phyloP scores from a whole-genome alignment of 2,797 vertebrate species.

The Amphiprion clarkii region DNA sequence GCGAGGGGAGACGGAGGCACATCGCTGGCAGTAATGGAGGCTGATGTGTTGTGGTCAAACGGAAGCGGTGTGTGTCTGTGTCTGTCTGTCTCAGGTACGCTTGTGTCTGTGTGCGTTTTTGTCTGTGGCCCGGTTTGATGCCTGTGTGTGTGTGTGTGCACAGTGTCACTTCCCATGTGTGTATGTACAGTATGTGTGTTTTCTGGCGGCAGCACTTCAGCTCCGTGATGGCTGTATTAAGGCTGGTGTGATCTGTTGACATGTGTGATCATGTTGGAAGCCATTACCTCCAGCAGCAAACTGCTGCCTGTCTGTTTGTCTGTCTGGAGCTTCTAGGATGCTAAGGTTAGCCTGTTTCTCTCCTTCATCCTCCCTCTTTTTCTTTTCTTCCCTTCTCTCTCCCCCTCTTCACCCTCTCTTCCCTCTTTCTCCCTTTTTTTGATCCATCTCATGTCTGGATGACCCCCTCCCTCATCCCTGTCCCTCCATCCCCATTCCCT shows the following conservation, averaged over 20 bases:
- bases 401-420: slow-evolving; percentile 24
- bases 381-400: slow-evolving; percentile 13
- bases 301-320: slow-evolving; percentile 66
- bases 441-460: slow-evolving; percentile 59
- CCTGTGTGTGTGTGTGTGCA: slow-evolving; percentile 29
- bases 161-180: slow-evolving; percentile 48
- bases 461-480: slow-evolving; percentile 32
- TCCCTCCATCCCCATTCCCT: slow-evolving; percentile 46
- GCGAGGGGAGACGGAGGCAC: slow-evolving; percentile 65
- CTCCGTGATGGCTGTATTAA: slow-evolving; percentile 59
- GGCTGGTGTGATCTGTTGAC: slow-evolving; percentile 79
- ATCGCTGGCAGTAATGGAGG: slow-evolving; percentile 79
- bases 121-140: slow-evolving; percentile 41
- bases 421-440: slow-evolving; percentile 10
- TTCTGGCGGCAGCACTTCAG: slow-evolving; percentile 35
- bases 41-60: slow-evolving; percentile 82
- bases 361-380: slow-evolving; percentile 39
- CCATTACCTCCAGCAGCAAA: slow-evolving; percentile 75
- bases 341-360: slow-evolving; percentile 67
- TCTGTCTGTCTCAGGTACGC: slow-evolving; percentile 67
- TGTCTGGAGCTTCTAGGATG: slow-evolving; percentile 73
- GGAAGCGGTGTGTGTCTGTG: slow-evolving; percentile 72
- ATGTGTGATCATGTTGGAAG: slow-evolving; percentile 77
- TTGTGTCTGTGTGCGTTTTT: slow-evolving; percentile 44
- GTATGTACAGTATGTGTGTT: slow-evolving; percentile 44